Conservation (phyloP, 1,140 invertebrate species). For the Dendroctonus ponderosae region DNA sequence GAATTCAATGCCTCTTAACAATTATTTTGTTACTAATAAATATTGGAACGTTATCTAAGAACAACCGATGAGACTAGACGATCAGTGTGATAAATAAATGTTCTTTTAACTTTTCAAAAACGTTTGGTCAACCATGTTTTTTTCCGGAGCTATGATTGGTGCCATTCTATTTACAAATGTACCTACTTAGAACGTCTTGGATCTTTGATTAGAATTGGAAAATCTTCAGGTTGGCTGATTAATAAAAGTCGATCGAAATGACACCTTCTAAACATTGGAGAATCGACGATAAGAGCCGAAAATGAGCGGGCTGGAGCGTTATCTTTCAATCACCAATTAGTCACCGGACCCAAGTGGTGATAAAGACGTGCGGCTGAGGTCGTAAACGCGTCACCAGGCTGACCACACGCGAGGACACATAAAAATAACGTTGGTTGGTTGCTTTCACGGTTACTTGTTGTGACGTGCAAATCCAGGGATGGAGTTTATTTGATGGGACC, state of each 20-base stretch:
- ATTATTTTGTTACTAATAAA: too few relatives aligned
- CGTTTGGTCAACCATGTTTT: too few relatives aligned
- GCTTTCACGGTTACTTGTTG: constrained; percentile 12
- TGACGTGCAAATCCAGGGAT: constrained; percentile 1
- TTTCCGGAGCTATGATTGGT: too few relatives aligned
- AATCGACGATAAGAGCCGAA: constrained; percentile 7
- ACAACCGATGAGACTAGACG: too few relatives aligned
- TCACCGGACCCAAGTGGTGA: constrained; percentile 23
- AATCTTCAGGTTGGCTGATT: constrained; percentile 3
- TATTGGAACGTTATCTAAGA: too few relatives aligned
- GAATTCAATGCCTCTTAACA: too few relatives aligned
- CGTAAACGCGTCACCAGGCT: constrained; percentile 30
- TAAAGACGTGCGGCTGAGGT: constrained; percentile 30
- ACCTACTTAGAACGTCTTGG: too few relatives aligned
- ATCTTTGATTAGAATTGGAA: too few relatives aligned
- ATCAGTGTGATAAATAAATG: too few relatives aligned
- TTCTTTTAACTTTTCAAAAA: too few relatives aligned
- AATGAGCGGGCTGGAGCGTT: constrained; percentile 15
- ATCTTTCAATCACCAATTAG: constrained; percentile 29
- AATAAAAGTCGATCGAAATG: constrained; percentile 10
- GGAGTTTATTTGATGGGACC: background rate
- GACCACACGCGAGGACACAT: constrained; percentile 32
- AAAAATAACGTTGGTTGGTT: constrained; percentile 25
- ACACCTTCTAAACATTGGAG: constrained; percentile 7
- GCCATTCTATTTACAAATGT: too few relatives aligned